A percentile compares a stretch with the other conserved stretches of the same genome.
Conservation (phyloP, 1,140 invertebrate species). For the Anastatus disparis region DNA sequence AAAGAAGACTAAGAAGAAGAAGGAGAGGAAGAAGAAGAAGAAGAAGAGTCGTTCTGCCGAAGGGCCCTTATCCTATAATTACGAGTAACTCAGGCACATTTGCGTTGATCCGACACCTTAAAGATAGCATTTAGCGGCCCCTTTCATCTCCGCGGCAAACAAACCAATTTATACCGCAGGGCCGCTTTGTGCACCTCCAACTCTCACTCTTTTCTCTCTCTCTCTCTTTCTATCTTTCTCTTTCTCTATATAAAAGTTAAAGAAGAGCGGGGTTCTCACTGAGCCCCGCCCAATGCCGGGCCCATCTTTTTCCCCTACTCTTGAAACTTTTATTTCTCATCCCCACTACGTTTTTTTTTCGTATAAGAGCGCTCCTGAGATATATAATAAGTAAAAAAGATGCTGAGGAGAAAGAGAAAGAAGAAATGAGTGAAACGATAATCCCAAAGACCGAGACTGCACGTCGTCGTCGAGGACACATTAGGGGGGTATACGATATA, state of each 20-base stretch:
- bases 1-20: conserved; percentile 12
- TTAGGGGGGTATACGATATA: too few species aligned
- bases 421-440: conserved; percentile 17
- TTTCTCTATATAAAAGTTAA: too few species aligned
- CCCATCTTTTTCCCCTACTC: conserved; percentile 31
- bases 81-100: conserved; percentile 69
- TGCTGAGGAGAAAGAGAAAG: neutral
- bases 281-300: conserved; percentile 36
- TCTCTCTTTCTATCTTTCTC: too few species aligned
- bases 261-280: conserved; percentile 1
- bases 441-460: conserved; percentile 33
- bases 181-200: conserved; percentile 41
- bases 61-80: conserved; percentile 61
- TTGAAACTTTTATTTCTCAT: neutral
- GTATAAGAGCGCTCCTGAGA: too few species aligned
- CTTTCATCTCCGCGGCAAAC: conserved; percentile 69
- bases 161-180: conserved; percentile 69
- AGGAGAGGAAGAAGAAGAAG: neutral
- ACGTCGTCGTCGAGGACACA: conserved; percentile 29
- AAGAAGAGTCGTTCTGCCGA: conserved; percentile 43
- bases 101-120: conserved; percentile 69
- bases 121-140: conserved; percentile 69
- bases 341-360: too few species aligned
- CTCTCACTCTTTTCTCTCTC: neutral
- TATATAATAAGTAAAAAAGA: too few species aligned